Evolutionary conservation across 2,797 vertebrate genomes (phyloP), one percentile per base, ranked within the genome.

Genomic region (Mormyrops boulengeri): DNA sequence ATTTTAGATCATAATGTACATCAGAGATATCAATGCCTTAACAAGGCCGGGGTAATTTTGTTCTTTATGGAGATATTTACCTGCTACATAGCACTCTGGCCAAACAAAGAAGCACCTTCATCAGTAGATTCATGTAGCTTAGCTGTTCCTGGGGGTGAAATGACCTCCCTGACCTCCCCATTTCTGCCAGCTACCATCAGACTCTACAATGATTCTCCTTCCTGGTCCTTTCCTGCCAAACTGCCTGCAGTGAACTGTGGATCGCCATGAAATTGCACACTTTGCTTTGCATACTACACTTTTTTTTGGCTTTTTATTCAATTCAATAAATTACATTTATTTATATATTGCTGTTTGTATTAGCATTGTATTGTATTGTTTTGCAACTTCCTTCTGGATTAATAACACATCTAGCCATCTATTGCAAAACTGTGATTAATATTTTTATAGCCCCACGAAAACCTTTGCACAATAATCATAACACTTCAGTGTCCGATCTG

Each of bases 1-100:
- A 92, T 92, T 91, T 93, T 89, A 90, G 90, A 92, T 91, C 91
- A 93, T 93, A 44, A 82, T 19, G 41, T 82, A 93, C 91, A 38
- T 22, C 34, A 62, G 38, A 47, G 92, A 82, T 92, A 91, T 91
- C 93, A 90, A 91, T 90, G 92, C 38, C 30, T 92, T 92, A 91
- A 89, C 52, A 88, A 44, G 30, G 30, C 52, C 19, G 7, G 30
- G 11, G 26, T 34, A 55, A 60, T 87, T 92, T 93, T 93, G 92
- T 92, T 93, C 93, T 92, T 92, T 77, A 77, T 38, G 69, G 69
- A 77, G 69, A 77, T 41, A 77, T 77, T 19, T 77, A 41, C 69
- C 5, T 77, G 69, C 69, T 77, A 12, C 34, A 66, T 30, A 66
- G 9, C 62, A 77, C 69, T 77, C 69, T 17, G 69, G 11, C 14